These are phyloP conservation scores for Esperia sulphurella DNA, from an alignment of 2,888 invertebrate species.

Conservation along the genomic window DNA sequence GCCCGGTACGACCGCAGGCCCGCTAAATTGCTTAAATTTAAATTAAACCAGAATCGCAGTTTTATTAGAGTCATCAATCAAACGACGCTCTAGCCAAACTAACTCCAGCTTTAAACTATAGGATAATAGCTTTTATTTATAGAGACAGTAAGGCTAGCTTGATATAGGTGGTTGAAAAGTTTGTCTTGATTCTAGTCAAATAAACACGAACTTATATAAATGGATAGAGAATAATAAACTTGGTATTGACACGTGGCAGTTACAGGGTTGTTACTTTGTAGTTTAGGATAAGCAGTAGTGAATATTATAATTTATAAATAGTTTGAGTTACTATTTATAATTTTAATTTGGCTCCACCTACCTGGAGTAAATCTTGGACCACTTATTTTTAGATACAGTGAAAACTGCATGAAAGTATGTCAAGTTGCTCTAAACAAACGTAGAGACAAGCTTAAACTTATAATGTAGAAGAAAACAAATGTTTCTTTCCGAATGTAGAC, in stretches of 20 bases:
- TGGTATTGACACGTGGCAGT: conserved; percentile 60
- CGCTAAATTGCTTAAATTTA: conserved; percentile 77
- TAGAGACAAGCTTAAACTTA: too few relatives aligned
- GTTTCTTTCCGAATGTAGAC: too few relatives aligned
- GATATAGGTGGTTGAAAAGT: conserved; percentile 32
- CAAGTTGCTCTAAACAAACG: too few relatives aligned
- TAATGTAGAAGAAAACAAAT: too few relatives aligned
- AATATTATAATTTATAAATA: too few relatives aligned
- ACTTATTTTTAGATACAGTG: too few relatives aligned
- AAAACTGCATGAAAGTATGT: too few relatives aligned
- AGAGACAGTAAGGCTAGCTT: conserved; percentile 30
- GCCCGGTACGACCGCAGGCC: conserved; percentile 39
- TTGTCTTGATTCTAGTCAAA: conserved; percentile 63
- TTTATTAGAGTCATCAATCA: conserved; percentile 79
- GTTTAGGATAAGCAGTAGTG: neutral
- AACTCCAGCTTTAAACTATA: conserved; percentile 26
- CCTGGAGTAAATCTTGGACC: too few relatives aligned
- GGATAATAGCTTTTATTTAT: conserved; percentile 49
- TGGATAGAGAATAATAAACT: conserved; percentile 66
- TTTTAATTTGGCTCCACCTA: too few relatives aligned
- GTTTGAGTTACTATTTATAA: too few relatives aligned
- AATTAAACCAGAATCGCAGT: conserved; percentile 78
- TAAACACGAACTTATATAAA: conserved; percentile 72
- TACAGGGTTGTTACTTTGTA: neutral
- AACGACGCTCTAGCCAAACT: conserved; percentile 50